Conservation (phyloP, 1,140 invertebrate genomes). For the Aphis craccivora region DNA sequence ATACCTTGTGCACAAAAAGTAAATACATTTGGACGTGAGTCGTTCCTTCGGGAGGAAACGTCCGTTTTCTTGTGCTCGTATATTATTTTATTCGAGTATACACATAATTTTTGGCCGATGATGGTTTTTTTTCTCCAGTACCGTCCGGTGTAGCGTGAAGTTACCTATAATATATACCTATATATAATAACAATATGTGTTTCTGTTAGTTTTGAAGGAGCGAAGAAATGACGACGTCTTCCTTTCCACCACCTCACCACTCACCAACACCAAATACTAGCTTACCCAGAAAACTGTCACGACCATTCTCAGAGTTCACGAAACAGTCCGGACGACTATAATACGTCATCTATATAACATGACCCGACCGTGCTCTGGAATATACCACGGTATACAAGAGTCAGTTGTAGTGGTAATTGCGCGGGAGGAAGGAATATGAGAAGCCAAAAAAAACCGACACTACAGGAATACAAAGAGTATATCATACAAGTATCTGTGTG, state of each 20-base stretch:
- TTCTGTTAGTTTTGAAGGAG: slow-evolving; percentile 18
- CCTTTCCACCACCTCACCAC: no score
- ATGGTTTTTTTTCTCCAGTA: background rate
- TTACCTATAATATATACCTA: background rate
- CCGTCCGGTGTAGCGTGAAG: background rate
- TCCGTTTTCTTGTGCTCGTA: background rate
- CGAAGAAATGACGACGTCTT: background rate
- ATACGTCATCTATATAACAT: background rate
- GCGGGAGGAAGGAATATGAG: background rate
- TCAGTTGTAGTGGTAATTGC: background rate
- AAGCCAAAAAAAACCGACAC: background rate
- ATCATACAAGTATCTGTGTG: background rate
- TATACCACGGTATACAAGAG: background rate
- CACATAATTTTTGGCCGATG: background rate
- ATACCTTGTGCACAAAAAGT: background rate
- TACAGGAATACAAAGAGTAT: background rate
- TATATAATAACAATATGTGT: background rate
- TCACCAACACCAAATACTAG: background rate
- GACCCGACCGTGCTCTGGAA: background rate
- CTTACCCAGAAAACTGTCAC: slow-evolving; percentile 2
- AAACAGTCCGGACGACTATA: background rate
- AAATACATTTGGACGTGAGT: background rate
- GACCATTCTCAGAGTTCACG: background rate
- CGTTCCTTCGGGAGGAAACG: background rate
- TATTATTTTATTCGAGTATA: background rate